phyloP scores from a whole-genome alignment of 2,113 vertebrate species.

The Dipodomys stephensi region DNA sequence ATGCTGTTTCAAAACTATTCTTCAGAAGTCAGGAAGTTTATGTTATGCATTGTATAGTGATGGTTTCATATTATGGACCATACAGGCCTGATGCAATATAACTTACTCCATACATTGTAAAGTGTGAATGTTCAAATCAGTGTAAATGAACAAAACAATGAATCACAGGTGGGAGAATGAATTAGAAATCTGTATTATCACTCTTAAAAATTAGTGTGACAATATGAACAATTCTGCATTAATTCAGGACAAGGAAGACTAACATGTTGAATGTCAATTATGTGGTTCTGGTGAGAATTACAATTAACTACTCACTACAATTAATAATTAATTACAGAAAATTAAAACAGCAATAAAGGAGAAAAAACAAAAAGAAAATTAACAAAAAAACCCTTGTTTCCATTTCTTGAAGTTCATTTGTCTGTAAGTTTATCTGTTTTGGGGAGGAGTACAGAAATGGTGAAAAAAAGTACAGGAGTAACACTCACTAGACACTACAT shows the following conservation, averaged over 20 bases:
- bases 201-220: not conserved
- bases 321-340: too few relatives aligned
- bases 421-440: too few relatives aligned
- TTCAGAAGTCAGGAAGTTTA: not conserved
- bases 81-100: not conserved
- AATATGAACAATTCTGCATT: not conserved
- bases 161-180: not conserved
- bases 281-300: not conserved
- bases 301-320: not conserved
- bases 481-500: too few relatives aligned
- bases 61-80: not conserved
- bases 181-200: not conserved
- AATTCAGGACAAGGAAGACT: not conserved
- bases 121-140: not conserved
- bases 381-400: too few relatives aligned
- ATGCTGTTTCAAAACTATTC: not conserved
- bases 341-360: too few relatives aligned
- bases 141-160: not conserved
- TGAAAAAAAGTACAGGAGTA: too few relatives aligned
- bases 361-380: too few relatives aligned
- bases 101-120: not conserved
- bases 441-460: too few relatives aligned
- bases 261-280: not conserved
- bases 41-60: not conserved
- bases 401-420: too few relatives aligned